A percentile compares a stretch with the other conserved stretches of the same genome.
phyloP scores from a whole-genome alignment of 2,113 vertebrate species.

The Syngnathus floridae region DNA sequence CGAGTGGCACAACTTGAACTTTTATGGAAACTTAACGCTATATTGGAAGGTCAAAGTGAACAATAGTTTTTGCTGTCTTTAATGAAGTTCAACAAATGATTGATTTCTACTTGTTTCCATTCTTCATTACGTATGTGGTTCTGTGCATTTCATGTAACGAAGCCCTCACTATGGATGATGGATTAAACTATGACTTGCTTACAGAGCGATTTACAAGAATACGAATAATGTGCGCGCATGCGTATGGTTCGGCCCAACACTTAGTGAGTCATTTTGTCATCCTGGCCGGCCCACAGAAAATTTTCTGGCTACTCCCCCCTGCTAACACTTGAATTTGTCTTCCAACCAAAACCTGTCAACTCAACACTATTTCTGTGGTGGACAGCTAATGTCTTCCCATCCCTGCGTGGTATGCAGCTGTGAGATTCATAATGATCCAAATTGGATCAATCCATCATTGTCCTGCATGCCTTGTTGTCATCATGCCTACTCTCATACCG shows the following conservation, averaged over 20 bases:
- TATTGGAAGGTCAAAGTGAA: background rate
- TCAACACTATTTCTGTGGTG: slow-evolving; percentile 2
- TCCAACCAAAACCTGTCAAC: background rate
- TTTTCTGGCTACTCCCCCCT: background rate
- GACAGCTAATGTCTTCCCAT: background rate
- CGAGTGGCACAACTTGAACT: background rate
- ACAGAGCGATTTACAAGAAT: no score
- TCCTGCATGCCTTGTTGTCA: slow-evolving; percentile 29
- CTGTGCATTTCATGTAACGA: no score
- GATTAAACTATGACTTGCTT: no score
- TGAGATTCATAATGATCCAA: slow-evolving; percentile 35
- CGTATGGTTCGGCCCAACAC: background rate
- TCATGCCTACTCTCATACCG: slow-evolving; percentile 15
- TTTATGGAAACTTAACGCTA: background rate
- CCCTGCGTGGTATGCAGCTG: slow-evolving; percentile 4
- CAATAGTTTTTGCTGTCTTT: background rate
- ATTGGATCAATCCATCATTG: slow-evolving; percentile 40
- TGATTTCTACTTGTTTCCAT: no score
- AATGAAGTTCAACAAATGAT: no score
- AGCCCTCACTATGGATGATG: no score
- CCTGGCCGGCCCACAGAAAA: no score
- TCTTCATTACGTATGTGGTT: no score
- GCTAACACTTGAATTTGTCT: background rate
- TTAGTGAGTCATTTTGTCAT: no score
- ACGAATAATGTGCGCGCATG: background rate